Conservation (phyloP, 2,797 vertebrate species). For the Sus cebifrons region DNA sequence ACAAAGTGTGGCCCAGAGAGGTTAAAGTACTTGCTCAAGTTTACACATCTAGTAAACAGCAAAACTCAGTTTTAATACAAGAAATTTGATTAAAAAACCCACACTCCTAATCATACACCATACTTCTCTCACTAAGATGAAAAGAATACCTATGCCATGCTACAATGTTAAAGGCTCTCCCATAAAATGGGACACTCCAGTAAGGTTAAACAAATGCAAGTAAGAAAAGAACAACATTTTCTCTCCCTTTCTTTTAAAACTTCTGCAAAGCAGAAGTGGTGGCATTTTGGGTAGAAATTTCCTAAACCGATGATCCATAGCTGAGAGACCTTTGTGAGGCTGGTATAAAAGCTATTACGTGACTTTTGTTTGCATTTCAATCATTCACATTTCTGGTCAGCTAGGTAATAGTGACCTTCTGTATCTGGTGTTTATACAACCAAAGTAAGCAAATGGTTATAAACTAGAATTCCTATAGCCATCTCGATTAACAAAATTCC, state of each 20-base stretch:
- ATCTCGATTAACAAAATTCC: neutral
- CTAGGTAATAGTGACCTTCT: neutral
- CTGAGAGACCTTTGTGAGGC: neutral
- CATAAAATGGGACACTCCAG: neutral
- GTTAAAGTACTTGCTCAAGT: neutral
- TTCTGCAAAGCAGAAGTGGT: neutral
- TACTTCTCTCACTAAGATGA: conserved; percentile 5
- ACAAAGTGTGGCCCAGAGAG: neutral
- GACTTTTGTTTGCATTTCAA: neutral
- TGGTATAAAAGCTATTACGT: neutral
- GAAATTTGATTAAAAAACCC: conserved; percentile 26
- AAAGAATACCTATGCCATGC: neutral
- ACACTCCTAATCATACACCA: neutral
- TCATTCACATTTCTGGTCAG: conserved; percentile 26
- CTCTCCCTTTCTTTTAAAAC: neutral
- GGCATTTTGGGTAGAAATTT: conserved; percentile 41
- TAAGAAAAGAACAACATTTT: neutral
- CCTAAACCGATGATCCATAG: neutral
- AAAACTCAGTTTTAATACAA: neutral
- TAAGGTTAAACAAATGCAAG: conserved; percentile 30
- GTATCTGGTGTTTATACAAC: neutral
- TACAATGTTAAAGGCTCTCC: neutral
- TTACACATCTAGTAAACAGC: neutral
- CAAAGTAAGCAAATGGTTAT: neutral
- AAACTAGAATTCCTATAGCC: conserved; percentile 10